Evolutionary conservation across 2,888 invertebrate genomes (phyloP).

Genomic region (Hydriomena furcata): DNA sequence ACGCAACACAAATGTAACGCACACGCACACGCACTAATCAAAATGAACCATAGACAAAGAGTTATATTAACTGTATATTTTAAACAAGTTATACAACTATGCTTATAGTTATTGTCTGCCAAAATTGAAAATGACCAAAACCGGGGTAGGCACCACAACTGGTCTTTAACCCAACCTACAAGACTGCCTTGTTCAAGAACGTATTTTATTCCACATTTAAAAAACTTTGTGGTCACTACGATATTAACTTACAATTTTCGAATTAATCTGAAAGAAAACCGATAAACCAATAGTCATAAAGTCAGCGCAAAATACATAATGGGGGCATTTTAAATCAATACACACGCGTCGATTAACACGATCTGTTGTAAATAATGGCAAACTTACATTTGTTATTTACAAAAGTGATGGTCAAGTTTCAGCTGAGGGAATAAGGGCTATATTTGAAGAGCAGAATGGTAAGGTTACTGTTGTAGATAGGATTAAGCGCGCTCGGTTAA

Average conservation of each 20-base stretch:
- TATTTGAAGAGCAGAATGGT: slow-evolving; percentile 11
- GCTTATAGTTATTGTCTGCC: no score
- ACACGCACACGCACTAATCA: no score
- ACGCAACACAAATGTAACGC: no score
- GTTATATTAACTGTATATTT: no score
- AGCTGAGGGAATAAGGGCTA: slow-evolving; percentile 6
- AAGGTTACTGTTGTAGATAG: slow-evolving; percentile 8
- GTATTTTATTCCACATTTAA: not conserved
- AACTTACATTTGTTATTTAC: not conserved
- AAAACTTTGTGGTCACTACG: not conserved
- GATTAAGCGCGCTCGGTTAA: slow-evolving; percentile 14
- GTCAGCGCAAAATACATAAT: slow-evolving; percentile 24
- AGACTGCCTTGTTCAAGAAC: no score
- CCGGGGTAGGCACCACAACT: no score
- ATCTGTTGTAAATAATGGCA: slow-evolving; percentile 15
- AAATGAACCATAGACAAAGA: no score
- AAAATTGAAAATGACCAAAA: no score
- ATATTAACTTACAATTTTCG: not conserved
- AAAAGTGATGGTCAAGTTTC: not conserved
- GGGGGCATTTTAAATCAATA: slow-evolving; percentile 32
- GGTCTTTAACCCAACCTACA: no score
- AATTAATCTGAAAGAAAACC: slow-evolving; percentile 19
- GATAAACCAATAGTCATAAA: slow-evolving; percentile 23
- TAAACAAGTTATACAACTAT: no score
- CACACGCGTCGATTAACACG: slow-evolving; percentile 24